phyloP scores from a whole-genome alignment of 1,140 invertebrate species.

The Carcinoscorpius rotundicauda region DNA sequence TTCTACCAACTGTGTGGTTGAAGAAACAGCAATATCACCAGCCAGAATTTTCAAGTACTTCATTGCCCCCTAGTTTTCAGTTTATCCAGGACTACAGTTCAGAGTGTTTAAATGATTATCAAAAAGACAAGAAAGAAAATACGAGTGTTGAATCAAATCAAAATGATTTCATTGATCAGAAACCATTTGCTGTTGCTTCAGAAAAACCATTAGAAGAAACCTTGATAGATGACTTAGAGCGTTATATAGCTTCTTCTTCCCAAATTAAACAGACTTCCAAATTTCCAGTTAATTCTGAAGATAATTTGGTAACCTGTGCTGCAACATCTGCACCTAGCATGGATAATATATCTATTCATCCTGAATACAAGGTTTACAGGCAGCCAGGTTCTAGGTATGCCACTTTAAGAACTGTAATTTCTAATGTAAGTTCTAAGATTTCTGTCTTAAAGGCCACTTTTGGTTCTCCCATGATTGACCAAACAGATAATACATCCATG shows the following conservation, averaged over 20 bases:
- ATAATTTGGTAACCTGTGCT: no score
- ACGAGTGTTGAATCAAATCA: background rate
- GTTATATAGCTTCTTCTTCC: slow-evolving; percentile 38
- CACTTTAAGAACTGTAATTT: slow-evolving; percentile 35
- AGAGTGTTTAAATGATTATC: background rate
- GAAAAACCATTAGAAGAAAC: slow-evolving; percentile 38
- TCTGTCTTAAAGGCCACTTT: slow-evolving; percentile 11
- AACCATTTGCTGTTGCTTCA: slow-evolving; percentile 58
- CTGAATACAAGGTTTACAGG: slow-evolving; percentile 62
- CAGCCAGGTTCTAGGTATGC: slow-evolving; percentile 36
- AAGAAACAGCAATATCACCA: slow-evolving; percentile 43
- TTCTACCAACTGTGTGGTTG: slow-evolving; percentile 45
- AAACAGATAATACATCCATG: no score
- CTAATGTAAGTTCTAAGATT: slow-evolving; percentile 30
- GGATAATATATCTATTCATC: slow-evolving; percentile 46
- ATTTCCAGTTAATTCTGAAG: background rate
- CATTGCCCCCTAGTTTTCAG: slow-evolving; percentile 61
- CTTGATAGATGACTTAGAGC: slow-evolving; percentile 24
- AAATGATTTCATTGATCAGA: slow-evolving; percentile 28
- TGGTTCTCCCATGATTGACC: no score
- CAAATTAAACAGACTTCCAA: slow-evolving; percentile 16
- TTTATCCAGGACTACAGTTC: slow-evolving; percentile 27
- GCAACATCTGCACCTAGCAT: slow-evolving; percentile 23
- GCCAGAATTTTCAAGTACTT: slow-evolving; percentile 40
- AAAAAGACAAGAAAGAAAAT: background rate